Evolutionary conservation across 2,888 invertebrate genomes (phyloP), one percentile per base, ranked within the genome.

Genomic region (Flabesymbios commensalis): DNA sequence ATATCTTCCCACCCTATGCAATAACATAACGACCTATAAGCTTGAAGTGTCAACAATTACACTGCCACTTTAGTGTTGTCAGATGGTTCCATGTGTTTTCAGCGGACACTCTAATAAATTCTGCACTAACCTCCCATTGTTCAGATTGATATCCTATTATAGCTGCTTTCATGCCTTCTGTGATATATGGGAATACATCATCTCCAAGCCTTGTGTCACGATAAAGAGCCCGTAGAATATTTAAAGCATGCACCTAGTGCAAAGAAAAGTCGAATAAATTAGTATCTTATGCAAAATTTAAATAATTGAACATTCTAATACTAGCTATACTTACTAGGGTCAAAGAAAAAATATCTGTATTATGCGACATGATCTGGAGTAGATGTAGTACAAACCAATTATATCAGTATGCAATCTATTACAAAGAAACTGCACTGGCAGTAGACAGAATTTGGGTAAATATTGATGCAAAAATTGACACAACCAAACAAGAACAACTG

Each of bases 211-310:
- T 86, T 2, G 91, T 87, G 81, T 91, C 90, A 36, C 91, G 87
- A 78, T 88, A 91, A 42, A 97, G 81, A 0, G 91, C 89, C 68
- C 94, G 86, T 69, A 96, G 83, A 57, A 94, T 90, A 82, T 97
- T 95, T 72, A 93, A 82, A n/a, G 91, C 88, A 83, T 95, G 96
- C 33, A 90, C 81, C 82, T 80, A 61, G n/a, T n/a, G n/a, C n/a
- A n/a, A n/a, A n/a, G n/a, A 24, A 19, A 41, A 19, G 4, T 28
- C n/a, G 29, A 17, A 7, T 10, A 24, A 5, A n/a, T 19, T 5
- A 7, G 10, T 53, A 53, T 28, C 10, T 53, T 19, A 55, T 1
- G 31, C 39, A 36, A n/a, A n/a, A 22, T 22, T 45, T 26, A 24
- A 26, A 43, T 26, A 43, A 43, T 22, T n/a, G 43, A 26, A 26